These are phyloP conservation scores for Protonemura montana DNA, from an alignment of 2,888 invertebrate species.

Conservation along the genomic window DNA sequence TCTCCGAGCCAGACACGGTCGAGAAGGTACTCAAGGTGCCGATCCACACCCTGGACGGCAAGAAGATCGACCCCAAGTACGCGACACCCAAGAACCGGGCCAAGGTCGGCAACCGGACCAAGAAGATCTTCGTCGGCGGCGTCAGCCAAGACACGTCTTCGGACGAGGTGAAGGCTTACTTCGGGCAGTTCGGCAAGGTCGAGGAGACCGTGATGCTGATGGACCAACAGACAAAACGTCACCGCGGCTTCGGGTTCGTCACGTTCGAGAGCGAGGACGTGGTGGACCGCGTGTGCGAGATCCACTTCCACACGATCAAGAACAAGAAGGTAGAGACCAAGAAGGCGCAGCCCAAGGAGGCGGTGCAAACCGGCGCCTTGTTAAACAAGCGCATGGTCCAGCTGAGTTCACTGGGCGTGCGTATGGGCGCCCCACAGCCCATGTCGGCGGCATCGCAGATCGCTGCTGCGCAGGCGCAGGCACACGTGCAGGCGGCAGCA, in stretches of 20 bases:
- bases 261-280: conserved; percentile 92
- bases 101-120: conserved; percentile 84
- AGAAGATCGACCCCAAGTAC: conserved; percentile 93
- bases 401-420: conserved; percentile 65
- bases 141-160: conserved; percentile 92
- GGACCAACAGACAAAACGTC: conserved; percentile 92
- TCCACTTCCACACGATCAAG: conserved; percentile 91
- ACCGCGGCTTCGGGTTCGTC: conserved; percentile 90
- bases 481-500: conserved; percentile 57
- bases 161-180: conserved; percentile 89
- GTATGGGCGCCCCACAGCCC: conserved; percentile 70
- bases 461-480: conserved; percentile 59
- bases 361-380: conserved; percentile 76
- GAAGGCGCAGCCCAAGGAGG: conserved; percentile 91
- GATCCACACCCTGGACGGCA: conserved; percentile 84
- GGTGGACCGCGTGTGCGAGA: conserved; percentile 91
- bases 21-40: conserved; percentile 91
- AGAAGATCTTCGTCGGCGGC: conserved; percentile 92
- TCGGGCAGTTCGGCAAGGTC: conserved; percentile 88
- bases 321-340: conserved; percentile 92
- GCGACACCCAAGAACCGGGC: conserved; percentile 91
- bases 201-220: conserved; percentile 93
- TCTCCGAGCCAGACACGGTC: conserved; percentile 88
- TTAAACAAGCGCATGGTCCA: conserved; percentile 72
- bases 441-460: conserved; percentile 64